Conservation (phyloP, 1,140 invertebrate species). For the Aricia agestis region DNA sequence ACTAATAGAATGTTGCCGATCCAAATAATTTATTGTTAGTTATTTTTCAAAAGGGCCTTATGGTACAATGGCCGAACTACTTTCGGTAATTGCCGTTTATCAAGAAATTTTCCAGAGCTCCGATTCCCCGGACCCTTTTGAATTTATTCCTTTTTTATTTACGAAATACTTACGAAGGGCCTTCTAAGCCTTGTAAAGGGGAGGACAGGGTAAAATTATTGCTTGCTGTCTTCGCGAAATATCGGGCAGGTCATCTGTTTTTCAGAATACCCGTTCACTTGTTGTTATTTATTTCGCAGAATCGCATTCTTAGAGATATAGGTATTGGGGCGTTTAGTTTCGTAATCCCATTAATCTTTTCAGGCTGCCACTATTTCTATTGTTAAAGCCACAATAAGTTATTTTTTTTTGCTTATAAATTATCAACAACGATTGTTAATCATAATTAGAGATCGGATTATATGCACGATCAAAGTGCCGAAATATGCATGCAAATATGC, state of each 20-base stretch:
- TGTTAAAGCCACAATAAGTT: neutral
- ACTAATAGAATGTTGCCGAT: slow-evolving; percentile 10
- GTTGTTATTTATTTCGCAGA: slow-evolving; percentile 21
- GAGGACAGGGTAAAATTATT: slow-evolving; percentile 23
- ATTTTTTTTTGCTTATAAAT: neutral
- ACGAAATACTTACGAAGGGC: slow-evolving; percentile 23
- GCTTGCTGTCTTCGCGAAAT: slow-evolving; percentile 23
- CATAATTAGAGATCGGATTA: too few relatives aligned
- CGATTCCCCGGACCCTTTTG: slow-evolving; percentile 22
- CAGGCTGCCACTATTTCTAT: neutral
- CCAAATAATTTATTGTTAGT: slow-evolving; percentile 10
- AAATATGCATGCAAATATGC: too few relatives aligned
- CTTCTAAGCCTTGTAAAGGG: slow-evolving; percentile 18
- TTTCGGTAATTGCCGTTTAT: slow-evolving; percentile 22
- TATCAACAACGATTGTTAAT: too few relatives aligned
- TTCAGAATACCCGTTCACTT: slow-evolving; percentile 21
- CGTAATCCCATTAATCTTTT: neutral
- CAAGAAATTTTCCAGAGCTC: slow-evolving; percentile 23
- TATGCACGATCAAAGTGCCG: too few relatives aligned
- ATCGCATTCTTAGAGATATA: slow-evolving; percentile 19
- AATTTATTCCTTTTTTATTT: slow-evolving; percentile 25
- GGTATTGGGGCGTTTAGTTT: neutral
- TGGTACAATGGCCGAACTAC: slow-evolving; percentile 15
- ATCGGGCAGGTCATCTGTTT: slow-evolving; percentile 25
- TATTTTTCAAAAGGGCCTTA: slow-evolving; percentile 24